Evolutionary conservation across 2,113 vertebrate genomes (phyloP), one percentile per base, ranked within the genome.

Genomic region (Maylandia zebra): DNA sequence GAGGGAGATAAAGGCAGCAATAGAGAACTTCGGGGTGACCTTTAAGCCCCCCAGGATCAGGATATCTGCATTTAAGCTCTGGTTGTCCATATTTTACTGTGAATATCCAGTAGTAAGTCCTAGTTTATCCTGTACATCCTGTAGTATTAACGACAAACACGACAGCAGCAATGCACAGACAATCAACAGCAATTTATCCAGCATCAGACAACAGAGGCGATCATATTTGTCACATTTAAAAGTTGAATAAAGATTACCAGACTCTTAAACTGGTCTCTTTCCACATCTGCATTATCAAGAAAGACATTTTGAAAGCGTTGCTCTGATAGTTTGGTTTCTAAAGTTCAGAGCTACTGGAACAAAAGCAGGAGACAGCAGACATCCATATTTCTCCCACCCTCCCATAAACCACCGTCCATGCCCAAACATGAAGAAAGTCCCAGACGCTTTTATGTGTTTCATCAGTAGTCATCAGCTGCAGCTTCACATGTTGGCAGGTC

Each of bases 21-120:
- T 5, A 1, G 88, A 79, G 6, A 36, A 86, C 22, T 69, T 13
- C 1, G 87, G 82, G 16, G 30, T 78, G 55, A 95, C 89, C 53
- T 89, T 87, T 53, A 95, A 83, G 52, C 91, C 93, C 71, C 92
- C 93, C 48, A 95, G 34, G 24, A 64, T 32, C 7, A 94, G 22
- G 12, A 95, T 1, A 3, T 91, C 71, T 3, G 6, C 2, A 7
- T 8, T 55, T 2, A 86, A 38, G 2, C 88, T 92, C 71, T 59
- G 13, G 80, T 95, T 95, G 5, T 94, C 87, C 94, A 94, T 95
- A 1, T 52, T 43, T 69, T 32, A 57, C 12, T 57, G 24, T 27
- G 24, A 57, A 14, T 57, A 11, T 64, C 83, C 2, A 30, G 38
- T 61, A 43, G 17, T 45, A 27, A 19, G 24, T 48, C 22, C 5